Percentiles rank a stretch among this genome's conserved stretches.
Conservation (phyloP, 2,888 invertebrate genomes). For the Cybosia mesomella region DNA sequence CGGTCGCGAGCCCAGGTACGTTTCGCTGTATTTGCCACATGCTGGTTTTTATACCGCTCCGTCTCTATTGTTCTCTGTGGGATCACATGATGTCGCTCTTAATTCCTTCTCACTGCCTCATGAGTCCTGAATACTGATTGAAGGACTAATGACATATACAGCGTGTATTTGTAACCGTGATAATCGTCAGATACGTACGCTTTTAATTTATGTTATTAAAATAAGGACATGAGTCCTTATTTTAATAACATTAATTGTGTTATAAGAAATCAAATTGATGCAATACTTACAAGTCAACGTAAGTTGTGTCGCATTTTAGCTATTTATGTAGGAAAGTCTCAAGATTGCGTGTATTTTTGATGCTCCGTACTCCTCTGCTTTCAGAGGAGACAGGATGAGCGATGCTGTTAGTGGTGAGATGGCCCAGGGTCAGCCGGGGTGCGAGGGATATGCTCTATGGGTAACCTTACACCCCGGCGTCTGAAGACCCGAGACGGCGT, state of each 20-base stretch:
- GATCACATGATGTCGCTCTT: conserved; percentile 82
- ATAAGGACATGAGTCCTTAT: conserved; percentile 41
- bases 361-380: too few relatives aligned
- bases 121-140: conserved; percentile 81
- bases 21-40: conserved; percentile 68
- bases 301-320: not conserved
- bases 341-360: too few relatives aligned
- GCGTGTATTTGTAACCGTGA: conserved; percentile 40
- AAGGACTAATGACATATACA: conserved; percentile 53
- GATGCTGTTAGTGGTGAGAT: too few relatives aligned
- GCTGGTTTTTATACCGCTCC: conserved; percentile 74
- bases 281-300: conserved; percentile 29
- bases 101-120: conserved; percentile 83
- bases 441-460: too few relatives aligned
- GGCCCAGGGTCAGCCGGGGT: too few relatives aligned
- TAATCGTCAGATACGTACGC: conserved; percentile 36
- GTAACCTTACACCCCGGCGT: too few relatives aligned
- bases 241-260: conserved; percentile 41
- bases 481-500: too few relatives aligned
- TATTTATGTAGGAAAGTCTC: too few relatives aligned
- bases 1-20: conserved; percentile 65
- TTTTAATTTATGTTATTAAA: too few relatives aligned
- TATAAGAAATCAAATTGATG: conserved; percentile 40
- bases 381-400: too few relatives aligned
- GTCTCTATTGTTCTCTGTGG: conserved; percentile 82